Conservation (phyloP, 2,888 invertebrate genomes). For the Lumbricus terrestris region DNA sequence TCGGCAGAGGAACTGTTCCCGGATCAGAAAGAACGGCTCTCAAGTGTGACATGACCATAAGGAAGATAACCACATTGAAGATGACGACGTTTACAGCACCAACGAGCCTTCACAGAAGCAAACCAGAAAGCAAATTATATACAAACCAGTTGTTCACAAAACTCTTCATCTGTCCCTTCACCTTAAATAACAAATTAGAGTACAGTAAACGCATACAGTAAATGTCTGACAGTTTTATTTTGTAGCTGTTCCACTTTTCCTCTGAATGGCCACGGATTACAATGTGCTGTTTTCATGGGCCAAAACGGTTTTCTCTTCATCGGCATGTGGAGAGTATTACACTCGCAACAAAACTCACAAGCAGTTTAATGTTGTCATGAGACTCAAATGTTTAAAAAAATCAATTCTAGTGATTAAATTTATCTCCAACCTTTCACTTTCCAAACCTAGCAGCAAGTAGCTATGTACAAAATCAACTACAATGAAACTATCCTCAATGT, state of each 20-base stretch:
- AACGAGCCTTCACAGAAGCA: slow-evolving; percentile 68
- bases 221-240: neutral
- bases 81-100: slow-evolving; percentile 76
- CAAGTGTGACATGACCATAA: slow-evolving; percentile 75
- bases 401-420: neutral
- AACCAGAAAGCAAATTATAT: neutral
- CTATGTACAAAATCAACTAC: neutral
- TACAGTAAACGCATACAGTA: neutral
- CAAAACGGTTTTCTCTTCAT: no score
- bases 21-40: slow-evolving; percentile 86
- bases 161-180: neutral
- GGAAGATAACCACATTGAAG: slow-evolving; percentile 76
- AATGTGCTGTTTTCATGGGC: no score
- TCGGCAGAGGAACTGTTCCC: slow-evolving; percentile 75
- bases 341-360: neutral
- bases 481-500: neutral
- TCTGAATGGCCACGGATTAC: no score
- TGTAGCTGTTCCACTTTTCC: no score
- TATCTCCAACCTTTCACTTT: neutral
- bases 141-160: neutral
- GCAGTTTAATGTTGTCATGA: slow-evolving; percentile 41
- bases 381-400: no score
- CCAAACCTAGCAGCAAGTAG: neutral
- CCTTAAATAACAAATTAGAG: neutral
- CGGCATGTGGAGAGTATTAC: no score